These are phyloP conservation scores for Uria lomvia DNA, from an alignment of 2,113 vertebrate species.

Conservation along the genomic window DNA sequence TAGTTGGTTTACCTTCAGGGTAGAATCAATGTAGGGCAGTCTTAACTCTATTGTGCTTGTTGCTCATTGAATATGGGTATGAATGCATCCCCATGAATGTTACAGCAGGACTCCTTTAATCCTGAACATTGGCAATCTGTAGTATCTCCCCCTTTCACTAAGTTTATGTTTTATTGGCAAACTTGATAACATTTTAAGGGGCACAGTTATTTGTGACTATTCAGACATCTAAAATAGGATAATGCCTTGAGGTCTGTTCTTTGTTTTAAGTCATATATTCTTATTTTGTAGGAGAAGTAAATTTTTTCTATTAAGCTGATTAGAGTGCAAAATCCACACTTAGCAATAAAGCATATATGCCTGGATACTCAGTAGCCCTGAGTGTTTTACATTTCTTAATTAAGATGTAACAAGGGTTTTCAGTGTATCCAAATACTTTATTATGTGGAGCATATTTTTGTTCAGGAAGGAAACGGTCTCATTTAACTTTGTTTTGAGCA, in stretches of 20 bases:
- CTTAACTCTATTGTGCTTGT: neutral
- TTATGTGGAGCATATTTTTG: neutral
- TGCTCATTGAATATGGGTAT: neutral
- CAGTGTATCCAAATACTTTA: neutral
- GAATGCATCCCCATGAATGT: neutral
- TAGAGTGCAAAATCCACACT: neutral
- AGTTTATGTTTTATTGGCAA: neutral
- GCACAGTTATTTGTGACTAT: neutral
- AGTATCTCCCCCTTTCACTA: neutral
- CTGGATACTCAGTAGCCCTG: neutral
- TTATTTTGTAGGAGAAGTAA: neutral
- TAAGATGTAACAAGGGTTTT: neutral
- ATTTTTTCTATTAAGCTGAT: neutral
- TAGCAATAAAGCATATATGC: neutral
- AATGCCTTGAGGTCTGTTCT: neutral
- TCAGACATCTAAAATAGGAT: neutral
- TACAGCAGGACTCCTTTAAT: neutral
- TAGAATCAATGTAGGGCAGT: neutral
- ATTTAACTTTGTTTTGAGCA: neutral
- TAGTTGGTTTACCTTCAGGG: constrained; percentile 6
- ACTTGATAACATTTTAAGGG: neutral
- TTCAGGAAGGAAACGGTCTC: neutral
- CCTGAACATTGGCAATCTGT: neutral
- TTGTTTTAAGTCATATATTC: neutral
- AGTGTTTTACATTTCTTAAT: neutral